Percentiles rank a stretch among this genome's conserved stretches.
Evolutionary conservation across 2,797 vertebrate genomes (phyloP).

Genomic region (Coracias cyanogaster): DNA sequence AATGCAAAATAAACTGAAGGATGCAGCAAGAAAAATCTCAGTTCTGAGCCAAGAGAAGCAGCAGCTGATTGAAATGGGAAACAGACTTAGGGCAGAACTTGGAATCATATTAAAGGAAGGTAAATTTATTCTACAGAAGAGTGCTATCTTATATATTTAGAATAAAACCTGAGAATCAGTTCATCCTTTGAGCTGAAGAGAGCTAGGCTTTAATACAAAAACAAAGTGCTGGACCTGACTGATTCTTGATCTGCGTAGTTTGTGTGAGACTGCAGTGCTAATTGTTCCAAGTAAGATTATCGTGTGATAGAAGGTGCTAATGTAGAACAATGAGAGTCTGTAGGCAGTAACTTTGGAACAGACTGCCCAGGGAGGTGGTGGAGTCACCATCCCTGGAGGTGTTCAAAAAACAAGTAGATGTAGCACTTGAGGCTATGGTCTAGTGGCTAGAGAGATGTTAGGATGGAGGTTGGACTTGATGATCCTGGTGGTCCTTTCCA

Average conservation of each 20-base stretch:
- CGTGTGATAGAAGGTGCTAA: background rate
- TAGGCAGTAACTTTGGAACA: background rate
- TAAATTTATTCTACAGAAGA: slow-evolving; percentile 16
- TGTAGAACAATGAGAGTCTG: background rate
- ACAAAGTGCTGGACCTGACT: background rate
- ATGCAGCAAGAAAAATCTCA: slow-evolving; percentile 82
- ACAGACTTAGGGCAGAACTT: slow-evolving; percentile 84
- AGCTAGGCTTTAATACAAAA: background rate
- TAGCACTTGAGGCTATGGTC: no score
- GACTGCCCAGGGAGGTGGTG: no score
- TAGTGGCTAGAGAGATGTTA: no score
- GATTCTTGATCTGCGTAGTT: background rate
- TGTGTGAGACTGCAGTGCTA: background rate
- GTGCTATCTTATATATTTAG: background rate
- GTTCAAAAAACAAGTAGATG: no score
- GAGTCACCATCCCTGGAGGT: no score
- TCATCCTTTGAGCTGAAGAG: background rate
- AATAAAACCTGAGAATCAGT: background rate
- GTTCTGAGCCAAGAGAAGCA: slow-evolving; percentile 84
- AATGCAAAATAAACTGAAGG: slow-evolving; percentile 81
- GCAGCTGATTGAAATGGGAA: slow-evolving; percentile 89
- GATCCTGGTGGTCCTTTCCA: no score
- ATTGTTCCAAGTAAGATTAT: background rate
- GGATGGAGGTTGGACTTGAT: no score
- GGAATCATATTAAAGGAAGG: slow-evolving; percentile 46